Evolutionary conservation across 2,888 invertebrate genomes (phyloP), one percentile per base, ranked within the genome.

Genomic region (Halocaridina rubra): DNA sequence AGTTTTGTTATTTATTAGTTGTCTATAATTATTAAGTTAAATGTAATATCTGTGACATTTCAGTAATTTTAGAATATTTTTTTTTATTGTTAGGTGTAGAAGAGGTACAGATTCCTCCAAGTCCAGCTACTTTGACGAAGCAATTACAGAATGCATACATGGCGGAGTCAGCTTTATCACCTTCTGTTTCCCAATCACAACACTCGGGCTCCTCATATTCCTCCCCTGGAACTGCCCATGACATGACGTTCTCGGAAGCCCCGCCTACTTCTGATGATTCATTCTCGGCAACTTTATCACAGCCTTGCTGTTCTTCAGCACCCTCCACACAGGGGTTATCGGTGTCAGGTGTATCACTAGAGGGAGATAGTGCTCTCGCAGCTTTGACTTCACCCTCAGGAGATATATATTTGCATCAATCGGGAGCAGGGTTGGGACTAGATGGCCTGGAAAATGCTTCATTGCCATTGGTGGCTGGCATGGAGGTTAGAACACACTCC

Each of bases 91-190:
- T 84, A 88, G 88, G 88, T 84, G 72, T 81, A 46, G 86, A 88
- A 79, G 86, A 88, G 72, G 88, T 85, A 30, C 87, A 87, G 69
- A 85, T 88, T 59, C 86, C 88, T 39, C 88, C 88, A n/a, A 88
- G 88, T 81, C 88, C 88, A 76, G 86, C 88, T 30, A 88, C 88
- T 39, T 64, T 88, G 24, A 88, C 86, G 3, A 88, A 88, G 61
- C 88, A 88, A 22, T 78, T 88, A n/a, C 88, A 88, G 64, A 88
- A 78, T 72, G 88, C 88, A n/a, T 88, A 86, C 80, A 86, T 88
- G 88, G 81, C 88, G 19, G 88, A 88, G 33, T 80, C 88, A 64
- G 88, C 88, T n/a, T 78, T 88, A 27, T 87, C 87, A 24, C 87
- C 87, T 2, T 82, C 87, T 27, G 80, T 87, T 7, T 85, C 85